Evolutionary conservation across 2,797 vertebrate genomes (phyloP), one percentile per base, ranked within the genome.

Genomic region (Crenuchus spilurus): DNA sequence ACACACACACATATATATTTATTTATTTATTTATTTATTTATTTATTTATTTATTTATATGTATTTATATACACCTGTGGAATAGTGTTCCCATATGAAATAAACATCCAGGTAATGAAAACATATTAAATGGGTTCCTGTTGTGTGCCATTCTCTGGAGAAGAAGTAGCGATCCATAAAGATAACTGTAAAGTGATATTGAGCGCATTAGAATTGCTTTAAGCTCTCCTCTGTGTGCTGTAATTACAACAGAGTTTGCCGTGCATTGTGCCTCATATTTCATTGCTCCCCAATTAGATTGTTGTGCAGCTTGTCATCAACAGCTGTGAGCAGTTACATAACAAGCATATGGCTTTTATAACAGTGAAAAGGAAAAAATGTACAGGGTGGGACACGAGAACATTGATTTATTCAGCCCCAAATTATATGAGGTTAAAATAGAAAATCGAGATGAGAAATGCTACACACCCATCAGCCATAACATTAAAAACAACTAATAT

Each of bases 251-350:
- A 55, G 41, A 72, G 77, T 18, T 75, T 82, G 55, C 71, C 37
- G 76, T 70, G 48, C 76, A 78, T 74, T 77, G 39, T 58, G 42
- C 67, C 68, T 72, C 22, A 85, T 88, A 85, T 82, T 87, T 84
- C 80, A 82, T 57, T 60, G 63, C 69, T 81, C 75, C 51, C 72
- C 65, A 83, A 82, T 72, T 82, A 79, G 70, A 70, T 80, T 79
- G 64, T 54, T 74, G 81, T 66, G 65, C 28, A 60, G 70, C 79
- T 72, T 78, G 72, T 65, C 77, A 76, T 70, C 61, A 81, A 77
- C 72, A 79, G 77, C 70, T 16, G 2, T 33, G 65, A 80, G 60
- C 57, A 72, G 69, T 75, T 78, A 68, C 57, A 75, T 73, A 70
- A 75, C 57, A 0, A 11, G 52, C 61, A 79, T 7, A 0, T 61